Conservation (phyloP, 2,797 vertebrate species). For the Alcedo atthis region DNA sequence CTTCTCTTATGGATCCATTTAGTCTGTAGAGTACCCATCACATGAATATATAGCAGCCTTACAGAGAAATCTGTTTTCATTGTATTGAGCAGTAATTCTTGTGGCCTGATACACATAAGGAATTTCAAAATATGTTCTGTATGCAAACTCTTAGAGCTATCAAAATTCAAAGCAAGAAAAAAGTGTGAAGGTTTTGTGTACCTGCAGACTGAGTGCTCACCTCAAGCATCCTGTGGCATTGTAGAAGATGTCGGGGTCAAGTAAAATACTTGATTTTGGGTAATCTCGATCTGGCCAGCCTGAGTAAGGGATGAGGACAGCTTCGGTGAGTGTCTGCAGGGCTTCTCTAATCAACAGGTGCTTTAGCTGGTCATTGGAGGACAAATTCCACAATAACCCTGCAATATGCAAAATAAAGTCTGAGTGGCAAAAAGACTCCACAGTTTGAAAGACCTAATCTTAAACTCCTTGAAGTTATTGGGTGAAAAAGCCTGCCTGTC, state of each 20-base stretch:
- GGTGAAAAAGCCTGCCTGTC: background rate
- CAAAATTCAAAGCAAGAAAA: background rate
- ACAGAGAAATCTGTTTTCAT: background rate
- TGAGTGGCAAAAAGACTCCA: background rate
- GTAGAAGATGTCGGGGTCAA: slow-evolving; percentile 88
- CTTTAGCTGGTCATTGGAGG: slow-evolving; percentile 92
- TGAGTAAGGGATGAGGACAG: slow-evolving; percentile 88
- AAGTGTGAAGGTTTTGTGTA: background rate
- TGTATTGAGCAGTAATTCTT: background rate
- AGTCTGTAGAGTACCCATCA: background rate
- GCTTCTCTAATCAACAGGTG: slow-evolving; percentile 79
- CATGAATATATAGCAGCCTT: background rate
- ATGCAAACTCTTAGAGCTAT: background rate
- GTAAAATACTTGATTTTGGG: slow-evolving; percentile 86
- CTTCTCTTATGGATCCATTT: background rate
- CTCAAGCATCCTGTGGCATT: slow-evolving; percentile 91
- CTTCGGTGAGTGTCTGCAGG: slow-evolving; percentile 81
- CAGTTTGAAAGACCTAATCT: background rate
- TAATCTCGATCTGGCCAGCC: slow-evolving; percentile 91
- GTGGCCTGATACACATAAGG: background rate
- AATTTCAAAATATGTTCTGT: background rate
- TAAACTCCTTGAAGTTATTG: background rate
- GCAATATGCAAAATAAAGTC: slow-evolving; percentile 10
- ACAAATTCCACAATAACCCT: slow-evolving; percentile 97
- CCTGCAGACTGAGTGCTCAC: slow-evolving; percentile 67